Evolutionary conservation across 2,888 invertebrate genomes (phyloP).

Genomic region (Rhagophthalmus giganteus): DNA sequence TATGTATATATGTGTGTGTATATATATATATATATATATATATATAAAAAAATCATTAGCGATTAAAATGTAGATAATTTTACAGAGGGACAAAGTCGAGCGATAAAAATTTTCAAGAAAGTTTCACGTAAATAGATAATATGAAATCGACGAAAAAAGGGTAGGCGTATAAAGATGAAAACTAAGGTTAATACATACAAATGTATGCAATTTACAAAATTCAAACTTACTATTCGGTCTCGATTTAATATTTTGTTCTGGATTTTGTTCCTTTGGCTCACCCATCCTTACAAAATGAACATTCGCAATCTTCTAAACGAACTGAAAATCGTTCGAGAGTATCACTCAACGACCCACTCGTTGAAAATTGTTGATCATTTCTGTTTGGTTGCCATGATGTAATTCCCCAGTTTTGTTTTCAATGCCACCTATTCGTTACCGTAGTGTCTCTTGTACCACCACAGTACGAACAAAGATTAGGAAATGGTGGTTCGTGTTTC

Average conservation of each 20-base stretch:
- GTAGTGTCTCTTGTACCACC: background rate
- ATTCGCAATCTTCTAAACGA: conserved; percentile 12
- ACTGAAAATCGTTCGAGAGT: conserved; percentile 15
- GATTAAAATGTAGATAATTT: conserved; percentile 1
- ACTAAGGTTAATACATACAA: too few species aligned
- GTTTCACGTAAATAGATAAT: too few species aligned
- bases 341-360: conserved; percentile 27
- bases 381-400: conserved; percentile 41
- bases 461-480: background rate
- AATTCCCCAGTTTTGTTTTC: conserved; percentile 34
- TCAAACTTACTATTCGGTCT: conserved; percentile 30
- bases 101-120: background rate
- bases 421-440: conserved; percentile 24
- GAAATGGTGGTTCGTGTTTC: too few species aligned
- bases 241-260: conserved; percentile 26
- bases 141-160: too few species aligned
- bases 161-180: too few species aligned
- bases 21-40: too few species aligned
- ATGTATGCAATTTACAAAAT: too few species aligned
- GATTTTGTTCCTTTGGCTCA: conserved; percentile 29
- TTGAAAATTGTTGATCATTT: conserved; percentile 37
- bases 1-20: too few species aligned
- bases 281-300: conserved; percentile 29
- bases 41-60: too few species aligned
- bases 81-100: background rate